Conservation (phyloP, 2,113 vertebrate species). For the Pterophyllum scalare region DNA sequence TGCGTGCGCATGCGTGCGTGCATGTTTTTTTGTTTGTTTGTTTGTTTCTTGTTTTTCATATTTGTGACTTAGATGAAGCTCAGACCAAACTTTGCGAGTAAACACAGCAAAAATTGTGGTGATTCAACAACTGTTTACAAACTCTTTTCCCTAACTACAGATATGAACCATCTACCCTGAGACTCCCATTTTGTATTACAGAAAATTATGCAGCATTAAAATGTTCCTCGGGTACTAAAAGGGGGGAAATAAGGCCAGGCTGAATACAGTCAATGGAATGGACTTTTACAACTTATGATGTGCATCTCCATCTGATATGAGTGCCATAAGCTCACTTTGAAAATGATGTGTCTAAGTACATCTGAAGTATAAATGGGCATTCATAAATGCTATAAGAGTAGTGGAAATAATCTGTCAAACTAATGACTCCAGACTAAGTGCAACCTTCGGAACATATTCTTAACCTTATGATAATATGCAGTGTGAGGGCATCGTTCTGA, state of each 20-base stretch:
- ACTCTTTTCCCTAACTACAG: background rate
- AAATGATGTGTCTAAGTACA: background rate
- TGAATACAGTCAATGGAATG: background rate
- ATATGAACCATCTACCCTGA: background rate
- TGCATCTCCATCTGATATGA: background rate
- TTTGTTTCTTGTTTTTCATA: background rate
- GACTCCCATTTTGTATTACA: background rate
- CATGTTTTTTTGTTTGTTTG: too few species aligned
- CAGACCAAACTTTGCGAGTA: background rate
- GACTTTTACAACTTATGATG: background rate
- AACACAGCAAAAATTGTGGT: background rate
- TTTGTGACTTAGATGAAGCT: background rate
- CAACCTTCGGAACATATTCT: slow-evolving; percentile 5
- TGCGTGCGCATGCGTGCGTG: too few species aligned
- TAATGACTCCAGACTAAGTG: slow-evolving; percentile 16
- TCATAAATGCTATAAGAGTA: slow-evolving; percentile 7
- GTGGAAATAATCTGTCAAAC: slow-evolving; percentile 12
- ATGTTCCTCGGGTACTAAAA: background rate
- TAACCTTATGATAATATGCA: slow-evolving; percentile 16
- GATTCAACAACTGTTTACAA: background rate
- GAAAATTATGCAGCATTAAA: background rate
- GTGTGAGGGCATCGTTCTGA: background rate
- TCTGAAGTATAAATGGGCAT: slow-evolving; percentile 10
- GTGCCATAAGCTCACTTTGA: slow-evolving; percentile 8
- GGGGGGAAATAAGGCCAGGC: background rate